Evolutionary conservation across 2,797 vertebrate species (phyloP), one percentile per base, ranked within the genome.

Genomic region (Poecilia picta): DNA sequence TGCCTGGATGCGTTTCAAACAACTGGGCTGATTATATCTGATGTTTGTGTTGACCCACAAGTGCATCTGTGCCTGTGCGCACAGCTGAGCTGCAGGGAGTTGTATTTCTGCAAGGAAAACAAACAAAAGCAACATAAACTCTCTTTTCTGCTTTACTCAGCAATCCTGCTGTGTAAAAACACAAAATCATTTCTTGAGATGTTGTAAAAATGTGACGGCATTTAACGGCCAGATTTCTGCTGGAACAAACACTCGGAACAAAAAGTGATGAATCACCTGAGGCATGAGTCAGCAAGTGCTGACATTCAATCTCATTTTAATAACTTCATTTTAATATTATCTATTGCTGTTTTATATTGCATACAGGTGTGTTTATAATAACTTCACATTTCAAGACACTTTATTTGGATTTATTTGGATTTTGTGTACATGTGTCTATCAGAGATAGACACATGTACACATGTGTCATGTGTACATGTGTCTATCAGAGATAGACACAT

Each of bases 11-110:
- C 86, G 86, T 86, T 79, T 90, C 89, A 88, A 66, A 73, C 81
- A 68, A 70, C 78, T 78, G 78, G 84, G 83, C 73, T 72, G 80
- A 90, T 86, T 51, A 72, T 41, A 82, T 89, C 87, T 85, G 70
- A 82, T 89, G 81, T 77, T 79, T 90, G 49, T 76, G 74, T 89
- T 87, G 91, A 90, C 86, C 77, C 82, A 53, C 31, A 55, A 74
- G 73, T 83, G 73, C 51, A 47, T 74, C 46, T 79, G 31, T 76
- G 66, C 11, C 59, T 73, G 70, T 79, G 76, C 49, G 87, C 79
- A 80, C 75, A 80, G 76, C 74, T 83, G 82, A 83, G 39, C 79
- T 36, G 66, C 70, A 81, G 81, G 77, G 64, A 77, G 80, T 75
- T 84, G 75, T 85, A 80, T 79, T 82, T 76, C 77, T 81, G 80